Conservation (phyloP, 2,888 invertebrate genomes). For the Dusona sp. region DNA sequence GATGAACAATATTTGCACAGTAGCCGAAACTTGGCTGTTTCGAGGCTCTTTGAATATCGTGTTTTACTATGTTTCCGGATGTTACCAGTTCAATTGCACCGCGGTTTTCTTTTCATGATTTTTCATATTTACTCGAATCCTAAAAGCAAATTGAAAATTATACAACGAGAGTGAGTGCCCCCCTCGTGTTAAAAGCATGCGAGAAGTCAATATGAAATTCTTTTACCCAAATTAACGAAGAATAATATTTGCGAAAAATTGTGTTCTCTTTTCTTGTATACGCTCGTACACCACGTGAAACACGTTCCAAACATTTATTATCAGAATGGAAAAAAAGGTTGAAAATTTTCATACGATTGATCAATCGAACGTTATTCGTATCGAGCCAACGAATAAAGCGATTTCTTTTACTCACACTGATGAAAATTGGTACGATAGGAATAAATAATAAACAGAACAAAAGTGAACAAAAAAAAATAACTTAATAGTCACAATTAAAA, state of each 20-base stretch:
- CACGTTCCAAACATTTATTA: background rate
- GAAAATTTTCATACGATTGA: constrained; percentile 39
- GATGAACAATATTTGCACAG: too few species aligned
- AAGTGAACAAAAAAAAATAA: constrained; percentile 16
- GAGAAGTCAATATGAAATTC: background rate
- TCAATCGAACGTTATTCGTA: constrained; percentile 24
- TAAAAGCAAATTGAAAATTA: constrained; percentile 13
- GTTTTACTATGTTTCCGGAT: background rate
- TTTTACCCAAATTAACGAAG: background rate
- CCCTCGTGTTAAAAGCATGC: background rate
- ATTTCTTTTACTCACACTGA: constrained; percentile 35
- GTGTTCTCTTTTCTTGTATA: background rate
- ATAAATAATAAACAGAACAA: constrained; percentile 28
- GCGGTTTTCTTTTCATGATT: background rate
- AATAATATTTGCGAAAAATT: background rate
- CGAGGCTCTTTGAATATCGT: background rate
- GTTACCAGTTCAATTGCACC: background rate
- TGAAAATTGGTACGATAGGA: constrained; percentile 40
- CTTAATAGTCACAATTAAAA: constrained; percentile 39
- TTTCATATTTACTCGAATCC: background rate
- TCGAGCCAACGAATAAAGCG: constrained; percentile 21
- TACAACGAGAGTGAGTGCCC: constrained; percentile 27
- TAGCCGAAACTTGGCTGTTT: background rate
- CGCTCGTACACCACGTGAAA: background rate
- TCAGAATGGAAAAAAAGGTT: background rate